A percentile compares a stretch with the other conserved stretches of the same genome.
Evolutionary conservation across 2,888 invertebrate genomes (phyloP).

Genomic region (Omphaloscelis lunosa): DNA sequence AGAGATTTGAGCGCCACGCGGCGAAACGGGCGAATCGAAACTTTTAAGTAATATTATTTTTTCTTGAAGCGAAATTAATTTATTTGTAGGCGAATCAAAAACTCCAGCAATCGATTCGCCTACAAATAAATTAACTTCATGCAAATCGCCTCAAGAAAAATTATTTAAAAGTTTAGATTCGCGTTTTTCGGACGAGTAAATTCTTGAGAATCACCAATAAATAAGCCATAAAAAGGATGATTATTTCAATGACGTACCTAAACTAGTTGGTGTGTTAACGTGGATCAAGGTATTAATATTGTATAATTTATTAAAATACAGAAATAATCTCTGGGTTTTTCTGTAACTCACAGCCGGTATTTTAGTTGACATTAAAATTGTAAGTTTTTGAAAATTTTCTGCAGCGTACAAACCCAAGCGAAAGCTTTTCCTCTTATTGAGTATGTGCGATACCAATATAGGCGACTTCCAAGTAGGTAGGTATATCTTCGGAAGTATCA

Average conservation of each 20-base stretch:
- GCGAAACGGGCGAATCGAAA: too few species aligned
- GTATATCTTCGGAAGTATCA: constrained; percentile 4
- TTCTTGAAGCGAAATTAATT: too few species aligned
- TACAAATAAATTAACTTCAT: too few species aligned
- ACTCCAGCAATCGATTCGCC: too few species aligned
- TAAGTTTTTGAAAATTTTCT: neutral
- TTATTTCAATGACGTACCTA: neutral
- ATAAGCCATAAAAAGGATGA: too few species aligned
- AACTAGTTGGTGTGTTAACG: neutral
- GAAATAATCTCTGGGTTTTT: neutral
- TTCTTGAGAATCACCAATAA: too few species aligned
- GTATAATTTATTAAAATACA: neutral
- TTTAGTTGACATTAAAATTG: constrained; percentile 1
- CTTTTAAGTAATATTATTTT: too few species aligned
- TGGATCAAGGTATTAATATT: neutral
- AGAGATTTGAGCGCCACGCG: too few species aligned
- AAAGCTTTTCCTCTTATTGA: constrained; percentile 30
- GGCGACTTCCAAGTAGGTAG: neutral
- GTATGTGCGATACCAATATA: constrained; percentile 1
- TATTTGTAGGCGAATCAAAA: too few species aligned
- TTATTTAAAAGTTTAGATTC: too few species aligned
- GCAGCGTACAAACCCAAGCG: neutral
- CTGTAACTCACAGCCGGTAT: neutral
- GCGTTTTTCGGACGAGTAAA: too few species aligned
- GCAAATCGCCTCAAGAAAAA: too few species aligned